Evolutionary conservation across 2,113 vertebrate genomes (phyloP), one percentile per base, ranked within the genome.

Genomic region (Cathartes aura): DNA sequence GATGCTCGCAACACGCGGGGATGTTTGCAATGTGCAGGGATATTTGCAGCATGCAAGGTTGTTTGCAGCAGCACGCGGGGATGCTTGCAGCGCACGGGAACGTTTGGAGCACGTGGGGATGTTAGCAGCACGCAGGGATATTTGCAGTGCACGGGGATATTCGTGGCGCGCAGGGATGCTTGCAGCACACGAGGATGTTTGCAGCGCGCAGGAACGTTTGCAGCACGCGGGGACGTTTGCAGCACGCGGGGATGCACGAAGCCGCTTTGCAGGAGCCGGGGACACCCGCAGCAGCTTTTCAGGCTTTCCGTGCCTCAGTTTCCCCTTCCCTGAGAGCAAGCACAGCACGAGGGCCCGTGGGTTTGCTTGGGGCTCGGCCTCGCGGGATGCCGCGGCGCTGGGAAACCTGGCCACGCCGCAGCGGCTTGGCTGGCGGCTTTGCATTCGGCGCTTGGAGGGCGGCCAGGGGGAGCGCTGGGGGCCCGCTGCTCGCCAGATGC

Each of bases 401-500:
- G 79, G 40, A 34, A 30, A 60, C 88, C 79, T 42, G 83, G 81
- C 64, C 6, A 21, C 7, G 30, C 62, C 0, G n/a, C 1, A 2
- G 60, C 68, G 5, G 73, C 92, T 75, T 13, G 73, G 83, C 83
- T 40, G 67, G 50, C 29, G 4, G 67, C 85, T 74, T 63, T 7
- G 20, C 2, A 5, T 55, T 53, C n/a, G 26, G 71, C 3, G 5
- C 63, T 80, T 96, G 96, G 96, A 88, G 58, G 3, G 36, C 2
- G 0, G 95, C 95, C 96, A 96, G 83, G 50, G 84, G 66, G 73
- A 59, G 89, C 2, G 3, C 91, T 26, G 86, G 90, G 88, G 82
- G 76, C 90, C 75, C 3, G 16, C 96, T 94, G 95, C 88, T 73
- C 12, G 1, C 95, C 97, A 97, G 97, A 97, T 96, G 97, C 2